Base-by-base conservation (phyloP, 2,888 invertebrate species). In the Apoderus coryli region DNA sequence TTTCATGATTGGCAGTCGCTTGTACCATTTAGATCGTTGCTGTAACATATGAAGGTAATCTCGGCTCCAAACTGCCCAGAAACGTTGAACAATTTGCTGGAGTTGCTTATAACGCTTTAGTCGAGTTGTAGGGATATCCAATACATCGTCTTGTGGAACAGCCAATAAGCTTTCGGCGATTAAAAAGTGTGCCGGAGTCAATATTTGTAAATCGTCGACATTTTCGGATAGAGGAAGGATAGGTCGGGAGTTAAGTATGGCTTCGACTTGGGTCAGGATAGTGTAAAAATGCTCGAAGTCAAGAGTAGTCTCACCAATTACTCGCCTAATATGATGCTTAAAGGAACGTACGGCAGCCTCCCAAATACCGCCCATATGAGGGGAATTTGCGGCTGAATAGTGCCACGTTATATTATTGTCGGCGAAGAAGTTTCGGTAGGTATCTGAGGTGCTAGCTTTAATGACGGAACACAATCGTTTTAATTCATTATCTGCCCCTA, bases 211-310 rank as follows among this genome's bases (percentile, higher is more conserved):
- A n/a, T n/a, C n/a, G n/a, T n/a, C n/a, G n/a, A n/a, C n/a, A n/a
- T n/a, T n/a, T n/a, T n/a, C n/a, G n/a, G n/a, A n/a, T n/a, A n/a
- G n/a, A n/a, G n/a, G n/a, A n/a, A n/a, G n/a, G n/a, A n/a, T n/a
- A n/a, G n/a, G n/a, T n/a, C n/a, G n/a, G n/a, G n/a, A n/a, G n/a
- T n/a, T n/a, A n/a, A n/a, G n/a, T n/a, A n/a, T n/a, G n/a, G n/a
- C n/a, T n/a, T n/a, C n/a, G n/a, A n/a, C n/a, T n/a, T n/a, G n/a
- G n/a, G n/a, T n/a, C n/a, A n/a, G n/a, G n/a, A 37, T 16, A 3
- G 50, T 52, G 7, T 37, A 14, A 24, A 51, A 44, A 25, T 54
- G 47, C 32, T 53, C 49, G 23, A 35, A 45, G 4, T 38, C 49
- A 4, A 49, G 25, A 9, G 28, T 33, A 2, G 27, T 10, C 10